Evolutionary conservation across 2,888 invertebrate species (phyloP), one percentile per base, ranked within the genome.

Genomic region (Drosophila testacea): DNA sequence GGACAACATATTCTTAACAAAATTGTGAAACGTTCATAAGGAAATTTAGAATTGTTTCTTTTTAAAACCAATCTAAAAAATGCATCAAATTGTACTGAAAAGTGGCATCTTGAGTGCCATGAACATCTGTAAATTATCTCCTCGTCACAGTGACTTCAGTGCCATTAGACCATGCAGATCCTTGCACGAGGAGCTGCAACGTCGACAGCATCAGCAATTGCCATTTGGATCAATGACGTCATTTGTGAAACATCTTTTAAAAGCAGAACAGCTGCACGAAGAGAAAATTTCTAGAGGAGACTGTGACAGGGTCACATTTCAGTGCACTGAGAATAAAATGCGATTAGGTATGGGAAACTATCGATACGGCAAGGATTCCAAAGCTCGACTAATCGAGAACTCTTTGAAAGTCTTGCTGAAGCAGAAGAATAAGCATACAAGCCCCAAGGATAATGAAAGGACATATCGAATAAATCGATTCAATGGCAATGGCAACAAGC

Each of bases 131-230:
- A 27, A 9, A n/a, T 28, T 52, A 5, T 28, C 28, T 1, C 27
- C 52, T 4, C 28, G 36, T 9, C 38, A 38, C 7, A 39, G 38
- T 4, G 38, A 52, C 52, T 39, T 28, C 11, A 39, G 27, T 39
- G 39, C 9, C 13, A n/a, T 52, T 4, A 4, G 39, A 27, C 1
- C 27, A 6, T 13, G 28, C 28, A 39, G 28, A 28, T 52, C 39
- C 6, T 39, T 39, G 52, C 39, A 39, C 39, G 39, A 52, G 52
- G 39, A 39, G 28, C 52, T 52, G 52, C 28, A 52, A 38, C 51
- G 51, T 6, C 27, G 38, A 5, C 36, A 39, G n/a, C n/a, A 52
- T 38, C 38, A 52, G 9, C 27, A 38, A 16, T 7, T 13, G 13
- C n/a, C 39, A 1, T n/a, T 52, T 39, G 28, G 52, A 9, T 39